Conservation (phyloP, 2,113 vertebrate genomes). For the Clarias gariepinus region DNA sequence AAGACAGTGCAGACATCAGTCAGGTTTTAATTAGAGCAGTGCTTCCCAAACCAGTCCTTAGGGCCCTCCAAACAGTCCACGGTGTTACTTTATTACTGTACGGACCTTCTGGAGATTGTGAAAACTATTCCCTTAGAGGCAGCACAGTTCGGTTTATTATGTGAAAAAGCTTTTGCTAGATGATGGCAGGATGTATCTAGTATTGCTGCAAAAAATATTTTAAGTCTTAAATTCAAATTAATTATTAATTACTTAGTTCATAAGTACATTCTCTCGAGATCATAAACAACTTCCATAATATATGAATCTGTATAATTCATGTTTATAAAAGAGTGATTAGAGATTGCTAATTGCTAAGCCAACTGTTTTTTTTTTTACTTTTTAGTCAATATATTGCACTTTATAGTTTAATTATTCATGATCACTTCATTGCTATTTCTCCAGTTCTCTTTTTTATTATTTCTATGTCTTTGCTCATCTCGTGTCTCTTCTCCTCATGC, state of each 20-base stretch:
- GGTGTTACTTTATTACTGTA: background rate
- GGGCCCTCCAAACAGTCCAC: background rate
- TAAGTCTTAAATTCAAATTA: background rate
- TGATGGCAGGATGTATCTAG: background rate
- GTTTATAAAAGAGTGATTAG: background rate
- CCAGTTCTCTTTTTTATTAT: slow-evolving; percentile 32
- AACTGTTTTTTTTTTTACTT: background rate
- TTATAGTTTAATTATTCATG: slow-evolving; percentile 18
- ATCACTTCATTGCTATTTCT: slow-evolving; percentile 1
- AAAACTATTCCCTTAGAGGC: background rate
- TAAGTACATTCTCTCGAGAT: background rate
- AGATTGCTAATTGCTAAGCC: too few relatives aligned
- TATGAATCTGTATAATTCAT: background rate
- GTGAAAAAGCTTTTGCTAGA: background rate
- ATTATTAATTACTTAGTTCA: background rate
- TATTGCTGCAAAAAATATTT: background rate
- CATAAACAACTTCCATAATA: background rate
- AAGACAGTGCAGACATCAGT: background rate
- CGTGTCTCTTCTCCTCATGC: slow-evolving; percentile 43
- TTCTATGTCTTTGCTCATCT: slow-evolving; percentile 32
- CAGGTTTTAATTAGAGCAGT: background rate
- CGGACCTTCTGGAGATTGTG: background rate
- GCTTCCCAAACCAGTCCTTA: background rate
- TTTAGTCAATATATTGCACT: background rate
- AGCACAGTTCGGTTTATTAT: background rate